phyloP scores from a whole-genome alignment of 2,113 vertebrate species.

The Hemichromis elongatus region DNA sequence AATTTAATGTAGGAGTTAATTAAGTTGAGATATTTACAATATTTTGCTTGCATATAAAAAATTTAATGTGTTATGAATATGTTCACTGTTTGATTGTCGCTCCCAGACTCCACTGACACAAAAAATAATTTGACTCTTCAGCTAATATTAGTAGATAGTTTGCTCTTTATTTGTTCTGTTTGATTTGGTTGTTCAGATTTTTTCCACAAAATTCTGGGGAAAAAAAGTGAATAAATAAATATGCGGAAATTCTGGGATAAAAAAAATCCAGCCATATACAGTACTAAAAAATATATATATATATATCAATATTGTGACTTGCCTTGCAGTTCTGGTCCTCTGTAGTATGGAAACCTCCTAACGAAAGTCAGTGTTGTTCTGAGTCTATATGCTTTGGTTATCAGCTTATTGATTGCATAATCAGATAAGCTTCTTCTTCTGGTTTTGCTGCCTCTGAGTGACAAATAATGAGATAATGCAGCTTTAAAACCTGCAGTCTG shows the following conservation, averaged over 20 bases:
- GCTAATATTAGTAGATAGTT: background rate
- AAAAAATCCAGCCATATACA: background rate
- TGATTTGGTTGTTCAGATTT: fast-evolving
- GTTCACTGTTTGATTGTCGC: fast-evolving
- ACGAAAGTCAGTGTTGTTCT: background rate
- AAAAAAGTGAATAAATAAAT: background rate
- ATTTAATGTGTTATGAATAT: background rate
- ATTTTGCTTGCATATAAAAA: background rate
- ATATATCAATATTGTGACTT: background rate
- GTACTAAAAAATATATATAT: background rate
- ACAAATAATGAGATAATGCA: background rate
- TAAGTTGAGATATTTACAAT: fast-evolving
- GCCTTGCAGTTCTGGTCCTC: background rate
- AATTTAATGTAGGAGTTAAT: background rate
- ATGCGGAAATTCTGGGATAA: fast-evolving
- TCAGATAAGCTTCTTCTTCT: background rate
- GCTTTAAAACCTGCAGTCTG: background rate
- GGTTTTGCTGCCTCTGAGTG: background rate
- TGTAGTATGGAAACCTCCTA: background rate
- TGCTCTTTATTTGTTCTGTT: background rate
- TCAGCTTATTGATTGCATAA: background rate
- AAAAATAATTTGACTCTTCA: background rate
- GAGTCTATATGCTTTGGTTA: background rate
- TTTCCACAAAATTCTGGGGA: background rate
- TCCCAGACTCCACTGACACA: background rate